A percentile compares a stretch with the other conserved stretches of the same genome.
phyloP scores from a whole-genome alignment of 1,140 invertebrate genomes.

The Pogonus chalceus region DNA sequence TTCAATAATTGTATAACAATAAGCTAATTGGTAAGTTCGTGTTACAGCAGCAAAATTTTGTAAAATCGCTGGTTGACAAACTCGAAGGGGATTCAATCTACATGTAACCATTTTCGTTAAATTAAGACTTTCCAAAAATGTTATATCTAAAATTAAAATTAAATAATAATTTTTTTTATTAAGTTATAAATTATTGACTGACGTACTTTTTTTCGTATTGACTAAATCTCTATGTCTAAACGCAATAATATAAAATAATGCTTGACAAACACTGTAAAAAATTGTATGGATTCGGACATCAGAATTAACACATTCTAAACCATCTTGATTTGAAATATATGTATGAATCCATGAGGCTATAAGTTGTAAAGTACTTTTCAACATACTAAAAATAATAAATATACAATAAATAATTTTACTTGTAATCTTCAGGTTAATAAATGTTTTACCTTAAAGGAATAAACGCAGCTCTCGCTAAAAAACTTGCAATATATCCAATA shows the following conservation, averaged over 20 bases:
- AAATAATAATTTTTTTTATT: constrained; percentile 10
- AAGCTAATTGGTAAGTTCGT: constrained; percentile 79
- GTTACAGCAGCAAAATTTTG: constrained; percentile 77
- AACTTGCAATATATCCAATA: constrained; percentile 64
- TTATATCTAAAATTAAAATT: constrained; percentile 52
- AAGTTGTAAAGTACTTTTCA: constrained; percentile 51
- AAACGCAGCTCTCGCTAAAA: constrained; percentile 59
- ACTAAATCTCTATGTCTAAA: constrained; percentile 80
- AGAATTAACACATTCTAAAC: constrained; percentile 36
- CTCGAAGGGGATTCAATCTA: constrained; percentile 73
- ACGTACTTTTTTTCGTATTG: constrained; percentile 60
- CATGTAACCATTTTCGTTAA: constrained; percentile 73
- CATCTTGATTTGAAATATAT: constrained; percentile 57
- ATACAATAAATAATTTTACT: neutral
- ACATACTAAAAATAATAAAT: constrained; percentile 40
- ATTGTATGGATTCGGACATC: constrained; percentile 61
- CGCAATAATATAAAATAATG: constrained; percentile 80
- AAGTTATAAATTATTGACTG: constrained; percentile 12
- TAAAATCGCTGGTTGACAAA: constrained; percentile 65
- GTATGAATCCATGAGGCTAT: constrained; percentile 62
- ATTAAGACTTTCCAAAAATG: constrained; percentile 70
- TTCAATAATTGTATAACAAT: constrained; percentile 84
- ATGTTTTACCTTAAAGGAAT: constrained; percentile 50
- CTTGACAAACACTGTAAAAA: constrained; percentile 85
- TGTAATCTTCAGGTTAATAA: constrained; percentile 10